Conservation (phyloP, 2,113 vertebrate species). For the Struthio camelus region DNA sequence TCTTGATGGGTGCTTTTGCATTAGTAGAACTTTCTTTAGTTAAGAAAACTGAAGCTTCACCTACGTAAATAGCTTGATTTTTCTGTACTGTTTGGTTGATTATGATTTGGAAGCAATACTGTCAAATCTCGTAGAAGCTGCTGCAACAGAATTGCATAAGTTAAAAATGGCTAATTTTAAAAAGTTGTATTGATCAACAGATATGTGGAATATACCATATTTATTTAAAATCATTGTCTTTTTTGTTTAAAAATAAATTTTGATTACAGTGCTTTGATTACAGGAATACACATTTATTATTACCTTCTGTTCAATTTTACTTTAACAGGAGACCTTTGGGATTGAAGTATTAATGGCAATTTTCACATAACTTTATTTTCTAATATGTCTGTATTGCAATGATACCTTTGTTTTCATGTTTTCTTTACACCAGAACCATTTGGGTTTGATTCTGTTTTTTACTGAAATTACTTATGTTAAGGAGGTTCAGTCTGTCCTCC, state of each 20-base stretch:
- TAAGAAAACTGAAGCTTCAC: constrained; percentile 72
- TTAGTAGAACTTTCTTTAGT: constrained; percentile 74
- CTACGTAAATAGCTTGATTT: constrained; percentile 58
- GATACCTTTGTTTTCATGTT: too few species aligned
- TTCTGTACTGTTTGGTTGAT: constrained; percentile 55
- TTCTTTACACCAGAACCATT: too few species aligned
- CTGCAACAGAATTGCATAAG: constrained; percentile 66
- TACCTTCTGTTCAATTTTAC: background rate
- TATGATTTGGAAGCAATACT: constrained; percentile 60
- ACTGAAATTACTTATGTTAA: too few species aligned
- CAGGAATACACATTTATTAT: background rate
- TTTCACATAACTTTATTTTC: too few species aligned
- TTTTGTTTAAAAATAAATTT: constrained; percentile 82
- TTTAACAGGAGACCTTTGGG: background rate
- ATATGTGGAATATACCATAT: constrained; percentile 69
- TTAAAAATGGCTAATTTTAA: constrained; percentile 63
- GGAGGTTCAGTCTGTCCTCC: too few species aligned
- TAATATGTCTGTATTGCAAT: too few species aligned
- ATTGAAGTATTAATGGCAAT: too few species aligned
- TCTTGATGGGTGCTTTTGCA: constrained; percentile 66
- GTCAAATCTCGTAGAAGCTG: constrained; percentile 56
- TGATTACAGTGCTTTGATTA: constrained; percentile 72
- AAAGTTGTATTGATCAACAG: constrained; percentile 60
- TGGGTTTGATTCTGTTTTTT: too few species aligned
- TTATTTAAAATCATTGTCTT: constrained; percentile 83